A percentile compares a stretch with the other conserved stretches of the same genome.
Evolutionary conservation across 2,113 vertebrate genomes (phyloP).

Genomic region (Mustela lutreola): DNA sequence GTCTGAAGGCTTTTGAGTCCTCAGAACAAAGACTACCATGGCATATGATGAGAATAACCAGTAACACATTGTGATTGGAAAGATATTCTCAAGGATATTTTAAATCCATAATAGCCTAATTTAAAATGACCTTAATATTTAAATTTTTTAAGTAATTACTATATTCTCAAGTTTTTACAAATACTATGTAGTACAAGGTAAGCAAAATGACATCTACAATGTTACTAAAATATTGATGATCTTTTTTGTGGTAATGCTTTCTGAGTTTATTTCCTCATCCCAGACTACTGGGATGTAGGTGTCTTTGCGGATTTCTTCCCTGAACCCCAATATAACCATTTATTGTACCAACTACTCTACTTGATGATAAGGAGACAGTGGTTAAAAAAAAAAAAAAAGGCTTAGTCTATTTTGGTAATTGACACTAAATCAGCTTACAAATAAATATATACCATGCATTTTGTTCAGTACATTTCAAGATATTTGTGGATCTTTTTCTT

Average conservation of each 20-base stretch:
- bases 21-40: background rate
- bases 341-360: background rate
- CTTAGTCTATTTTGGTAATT: background rate
- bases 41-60: background rate
- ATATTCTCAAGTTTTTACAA: background rate
- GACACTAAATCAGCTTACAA: background rate
- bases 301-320: background rate
- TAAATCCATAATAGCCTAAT: background rate
- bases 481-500: background rate
- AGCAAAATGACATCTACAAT: background rate
- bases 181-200: background rate
- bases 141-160: background rate
- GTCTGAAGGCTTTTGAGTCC: background rate
- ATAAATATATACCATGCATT: background rate
- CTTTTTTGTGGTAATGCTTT: background rate
- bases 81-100: conserved; percentile 36
- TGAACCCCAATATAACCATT: background rate
- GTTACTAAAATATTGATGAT: background rate
- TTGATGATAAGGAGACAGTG: background rate
- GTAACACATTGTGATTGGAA: background rate
- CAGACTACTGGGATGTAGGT: background rate
- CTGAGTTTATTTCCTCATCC: conserved; percentile 23
- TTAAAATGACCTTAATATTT: background rate
- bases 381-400: background rate
- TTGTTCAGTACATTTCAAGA: background rate